Evolutionary conservation across 1,140 invertebrate species (phyloP), one percentile per base, ranked within the genome.

Genomic region (Pseudomyrmex flavicornis): DNA sequence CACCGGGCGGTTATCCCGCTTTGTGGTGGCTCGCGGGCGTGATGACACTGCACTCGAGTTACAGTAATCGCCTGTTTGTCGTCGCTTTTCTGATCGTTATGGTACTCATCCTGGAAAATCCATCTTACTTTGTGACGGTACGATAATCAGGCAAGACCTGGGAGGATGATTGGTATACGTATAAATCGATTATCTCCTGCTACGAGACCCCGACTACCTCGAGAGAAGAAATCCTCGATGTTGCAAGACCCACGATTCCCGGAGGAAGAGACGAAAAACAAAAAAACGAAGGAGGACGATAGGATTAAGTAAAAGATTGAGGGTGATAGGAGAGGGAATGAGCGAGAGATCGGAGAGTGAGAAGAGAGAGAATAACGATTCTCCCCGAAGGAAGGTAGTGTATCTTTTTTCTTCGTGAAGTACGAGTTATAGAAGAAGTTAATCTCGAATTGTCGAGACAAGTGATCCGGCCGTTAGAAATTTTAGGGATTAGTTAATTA

Each of bases 21-120:
- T 84, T 94, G 5, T 94, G 94, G 92, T 94, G 94, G 94, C 90
- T 94, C 26, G 92, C 92, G 9, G 93, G 93, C 46, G 92, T 92
- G 54, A 91, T 94, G 59, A 94, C 93, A 85, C 83, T 94, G 3
- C 91, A 91, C 48, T 92, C 92, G 63, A 93, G 92, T 85, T 91
- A 94, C 85, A 91, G 92, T 74, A 92, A 91, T 73, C 91, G 91
- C 5, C 85, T 92, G 15, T 92, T 93, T 86, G 86, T 93, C 70
- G 87, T 94, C 66, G 83, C 91, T 65, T 82, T 94, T 46, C 88
- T 94, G 80, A 85, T 92, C 70, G 84, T 93, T 76, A 91, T 92
- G 87, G 91, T 93, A 70, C 90, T 89, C 52, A 87, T 80, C 59
- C 75, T 88, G 88, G 90, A 93, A 85, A 85, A 88, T 88, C 84